Conservation (phyloP, 2,797 vertebrate genomes). For the Heteromormyrus szaboi region DNA sequence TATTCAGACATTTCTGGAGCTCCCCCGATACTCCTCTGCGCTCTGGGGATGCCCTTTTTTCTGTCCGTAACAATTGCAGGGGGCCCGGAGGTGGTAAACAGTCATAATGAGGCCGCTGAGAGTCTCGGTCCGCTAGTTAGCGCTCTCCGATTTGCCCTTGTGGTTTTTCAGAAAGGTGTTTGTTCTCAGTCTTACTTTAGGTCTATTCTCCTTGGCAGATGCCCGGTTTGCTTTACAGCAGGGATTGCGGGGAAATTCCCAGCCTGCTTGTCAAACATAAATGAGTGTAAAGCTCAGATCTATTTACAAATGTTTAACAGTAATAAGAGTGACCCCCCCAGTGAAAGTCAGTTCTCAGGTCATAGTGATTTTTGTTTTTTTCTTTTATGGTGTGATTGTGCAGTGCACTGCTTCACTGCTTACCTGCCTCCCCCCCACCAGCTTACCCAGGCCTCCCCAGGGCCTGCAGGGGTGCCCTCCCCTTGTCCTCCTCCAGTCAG, state of each 20-base stretch:
- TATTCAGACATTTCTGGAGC: background rate
- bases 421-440: background rate
- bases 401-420: background rate
- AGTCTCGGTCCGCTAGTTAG: background rate
- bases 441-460: background rate
- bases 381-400: background rate
- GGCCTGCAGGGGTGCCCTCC: background rate
- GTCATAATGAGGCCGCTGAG: background rate
- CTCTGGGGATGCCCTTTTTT: background rate
- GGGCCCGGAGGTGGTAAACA: background rate
- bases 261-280: background rate
- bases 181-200: background rate
- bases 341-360: background rate
- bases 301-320: background rate
- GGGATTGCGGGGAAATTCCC: background rate
- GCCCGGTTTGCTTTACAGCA: background rate
- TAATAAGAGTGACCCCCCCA: background rate
- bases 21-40: no score
- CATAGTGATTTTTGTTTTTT: background rate
- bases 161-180: background rate
- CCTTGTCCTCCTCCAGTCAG: background rate
- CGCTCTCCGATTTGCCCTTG: background rate
- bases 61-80: background rate
- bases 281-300: background rate
- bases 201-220: background rate